These are phyloP conservation scores for Laupala kohalensis DNA, from an alignment of 1,140 invertebrate genomes.

Conservation along the genomic window DNA sequence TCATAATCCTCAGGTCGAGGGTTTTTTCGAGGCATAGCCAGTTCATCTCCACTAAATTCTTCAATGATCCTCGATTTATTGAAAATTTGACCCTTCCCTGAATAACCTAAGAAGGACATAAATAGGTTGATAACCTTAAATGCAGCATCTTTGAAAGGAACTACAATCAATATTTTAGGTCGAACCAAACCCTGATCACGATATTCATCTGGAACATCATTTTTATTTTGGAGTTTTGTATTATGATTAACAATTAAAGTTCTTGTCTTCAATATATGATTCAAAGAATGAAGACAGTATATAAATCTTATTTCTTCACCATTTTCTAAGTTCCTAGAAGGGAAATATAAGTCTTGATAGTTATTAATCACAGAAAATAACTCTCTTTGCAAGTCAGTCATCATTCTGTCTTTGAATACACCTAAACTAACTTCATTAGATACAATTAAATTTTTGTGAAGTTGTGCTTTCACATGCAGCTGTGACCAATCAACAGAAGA, in stretches of 20 bases:
- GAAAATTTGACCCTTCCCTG: too few species aligned
- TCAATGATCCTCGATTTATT: too few species aligned
- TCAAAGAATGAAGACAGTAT: slow-evolving; percentile 80
- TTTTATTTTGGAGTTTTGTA: slow-evolving; percentile 51
- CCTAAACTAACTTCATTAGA: slow-evolving; percentile 42
- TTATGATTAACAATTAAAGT: slow-evolving; percentile 72
- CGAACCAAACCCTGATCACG: slow-evolving; percentile 89
- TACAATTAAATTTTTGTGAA: slow-evolving; percentile 40
- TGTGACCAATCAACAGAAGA: slow-evolving; percentile 36
- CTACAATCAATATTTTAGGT: slow-evolving; percentile 85
- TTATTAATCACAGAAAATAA: slow-evolving; percentile 69
- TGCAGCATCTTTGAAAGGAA: slow-evolving; percentile 51
- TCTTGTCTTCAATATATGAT: slow-evolving; percentile 82
- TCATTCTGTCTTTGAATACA: slow-evolving; percentile 26
- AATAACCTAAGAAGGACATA: too few species aligned
- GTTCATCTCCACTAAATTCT: too few species aligned
- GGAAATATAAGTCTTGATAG: slow-evolving; percentile 81
- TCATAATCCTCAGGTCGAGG: too few species aligned
- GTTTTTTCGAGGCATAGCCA: too few species aligned
- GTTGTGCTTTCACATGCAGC: slow-evolving; percentile 47
- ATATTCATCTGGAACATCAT: slow-evolving; percentile 63
- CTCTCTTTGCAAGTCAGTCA: slow-evolving; percentile 59
- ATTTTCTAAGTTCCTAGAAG: too few species aligned
- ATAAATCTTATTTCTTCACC: slow-evolving; percentile 64
- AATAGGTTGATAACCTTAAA: neutral